Percentiles rank a stretch among this genome's conserved stretches.
Conservation (phyloP, 30 jellyfish, hydroid and myxozoan genomes). For the Aurelia aurita complex sp. Pacific region DNA sequence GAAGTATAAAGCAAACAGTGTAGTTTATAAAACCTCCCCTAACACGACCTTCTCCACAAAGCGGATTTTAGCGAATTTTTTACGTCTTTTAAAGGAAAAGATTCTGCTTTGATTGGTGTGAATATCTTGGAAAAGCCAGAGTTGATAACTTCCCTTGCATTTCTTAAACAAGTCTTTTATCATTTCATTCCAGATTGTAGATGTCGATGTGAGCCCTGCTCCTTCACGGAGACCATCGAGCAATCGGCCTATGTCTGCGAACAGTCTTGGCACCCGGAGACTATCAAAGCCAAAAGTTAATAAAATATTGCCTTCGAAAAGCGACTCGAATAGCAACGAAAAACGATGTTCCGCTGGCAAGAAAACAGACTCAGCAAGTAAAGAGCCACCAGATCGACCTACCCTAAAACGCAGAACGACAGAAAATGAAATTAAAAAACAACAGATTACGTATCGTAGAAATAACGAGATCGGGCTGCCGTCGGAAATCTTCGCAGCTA, state of each 20-base stretch:
- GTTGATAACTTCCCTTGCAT: no score
- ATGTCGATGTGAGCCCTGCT: conserved; percentile 67
- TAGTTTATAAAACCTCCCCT: no score
- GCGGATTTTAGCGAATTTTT: no score
- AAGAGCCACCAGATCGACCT: conserved; percentile 26
- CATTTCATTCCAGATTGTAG: conserved; percentile 32
- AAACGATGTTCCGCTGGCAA: background rate
- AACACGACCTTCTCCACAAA: no score
- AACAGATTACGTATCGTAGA: background rate
- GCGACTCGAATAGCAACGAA: background rate
- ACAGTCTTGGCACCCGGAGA: conserved; percentile 27
- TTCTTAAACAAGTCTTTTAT: no score
- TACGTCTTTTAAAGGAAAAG: no score
- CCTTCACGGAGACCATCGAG: conserved; percentile 41
- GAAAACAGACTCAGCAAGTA: background rate
- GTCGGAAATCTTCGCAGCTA: conserved; percentile 63
- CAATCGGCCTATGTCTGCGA: conserved; percentile 55
- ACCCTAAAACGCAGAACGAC: conserved; percentile 23
- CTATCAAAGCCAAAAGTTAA: conserved; percentile 11
- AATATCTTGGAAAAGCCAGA: no score
- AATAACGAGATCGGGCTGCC: conserved; percentile 62
- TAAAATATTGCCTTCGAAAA: conserved; percentile 11
- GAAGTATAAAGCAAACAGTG: no score
- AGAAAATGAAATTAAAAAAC: conserved; percentile 16
- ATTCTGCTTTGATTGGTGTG: no score